These are phyloP conservation scores for Chesias legatella DNA, from an alignment of 2,888 invertebrate genomes.

Conservation along the genomic window DNA sequence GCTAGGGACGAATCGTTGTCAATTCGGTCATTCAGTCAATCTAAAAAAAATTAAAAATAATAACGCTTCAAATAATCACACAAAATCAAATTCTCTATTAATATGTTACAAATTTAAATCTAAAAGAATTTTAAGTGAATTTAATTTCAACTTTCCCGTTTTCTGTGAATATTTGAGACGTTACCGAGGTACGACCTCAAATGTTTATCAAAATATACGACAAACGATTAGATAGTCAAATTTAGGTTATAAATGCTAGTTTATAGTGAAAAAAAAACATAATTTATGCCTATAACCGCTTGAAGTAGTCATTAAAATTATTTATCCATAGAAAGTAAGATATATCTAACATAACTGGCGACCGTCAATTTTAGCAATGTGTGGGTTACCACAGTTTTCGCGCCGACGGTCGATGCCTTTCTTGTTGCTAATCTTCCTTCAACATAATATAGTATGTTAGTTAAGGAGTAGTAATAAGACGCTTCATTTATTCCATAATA, in stretches of 20 bases:
- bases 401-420: slow-evolving; percentile 56
- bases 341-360: slow-evolving; percentile 31
- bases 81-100: slow-evolving; percentile 27
- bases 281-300: slow-evolving; percentile 63
- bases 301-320: slow-evolving; percentile 46
- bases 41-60: slow-evolving; percentile 20
- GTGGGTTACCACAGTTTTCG: slow-evolving; percentile 26
- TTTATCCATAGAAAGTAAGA: slow-evolving; percentile 44
- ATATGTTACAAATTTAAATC: slow-evolving; percentile 31
- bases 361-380: slow-evolving; percentile 30
- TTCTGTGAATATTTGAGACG: slow-evolving; percentile 16
- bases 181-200: slow-evolving; percentile 55
- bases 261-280: slow-evolving; percentile 42
- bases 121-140: slow-evolving; percentile 31
- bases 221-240: slow-evolving; percentile 65
- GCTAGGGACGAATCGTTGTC: slow-evolving; percentile 53
- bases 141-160: slow-evolving; percentile 24
- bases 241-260: slow-evolving; percentile 63
- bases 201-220: slow-evolving; percentile 55
- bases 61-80: slow-evolving; percentile 16
- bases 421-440: slow-evolving; percentile 61
- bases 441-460: slow-evolving; percentile 40
- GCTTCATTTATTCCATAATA: slow-evolving; percentile 48
- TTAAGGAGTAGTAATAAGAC: slow-evolving; percentile 32
- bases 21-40: slow-evolving; percentile 73